These are phyloP conservation scores for Galerucella calmariensis DNA, from an alignment of 2,888 invertebrate genomes.

Conservation along the genomic window DNA sequence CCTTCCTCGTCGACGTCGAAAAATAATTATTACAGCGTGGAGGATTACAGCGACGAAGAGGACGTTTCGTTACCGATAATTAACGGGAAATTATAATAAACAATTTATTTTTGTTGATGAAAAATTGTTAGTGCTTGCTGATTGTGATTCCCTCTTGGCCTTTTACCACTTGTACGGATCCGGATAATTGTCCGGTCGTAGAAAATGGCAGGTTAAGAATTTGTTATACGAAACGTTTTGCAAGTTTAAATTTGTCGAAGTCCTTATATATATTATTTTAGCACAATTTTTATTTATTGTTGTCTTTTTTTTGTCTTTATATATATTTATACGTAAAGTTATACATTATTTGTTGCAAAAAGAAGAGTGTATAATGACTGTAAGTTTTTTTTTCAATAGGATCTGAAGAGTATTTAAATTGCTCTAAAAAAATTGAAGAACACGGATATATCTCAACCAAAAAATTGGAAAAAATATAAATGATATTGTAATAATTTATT, in stretches of 20 bases:
- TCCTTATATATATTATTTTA: constrained; percentile 12
- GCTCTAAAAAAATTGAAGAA: background rate
- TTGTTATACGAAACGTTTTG: constrained; percentile 12
- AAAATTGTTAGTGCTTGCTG: constrained; percentile 30
- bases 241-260: constrained; percentile 1
- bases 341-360: background rate
- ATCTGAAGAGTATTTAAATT: constrained; percentile 7
- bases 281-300: constrained; percentile 20
- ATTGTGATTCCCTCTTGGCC: constrained; percentile 10
- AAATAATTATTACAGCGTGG: constrained; percentile 50
- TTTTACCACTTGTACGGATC: background rate
- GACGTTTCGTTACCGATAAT: constrained; percentile 45
- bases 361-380: background rate
- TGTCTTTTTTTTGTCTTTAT: background rate
- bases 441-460: background rate
- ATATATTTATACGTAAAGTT: constrained; percentile 17
- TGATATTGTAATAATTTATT: constrained; percentile 7
- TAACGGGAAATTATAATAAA: constrained; percentile 33
- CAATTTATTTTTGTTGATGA: constrained; percentile 5
- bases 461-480: too few species aligned
- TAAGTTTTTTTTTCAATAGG: background rate
- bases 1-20: constrained; percentile 49
- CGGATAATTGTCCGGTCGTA: background rate
- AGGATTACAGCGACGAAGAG: constrained; percentile 61
- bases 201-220: background rate